phyloP scores from a whole-genome alignment of 2,797 vertebrate genomes.

The Halcyon badia region DNA sequence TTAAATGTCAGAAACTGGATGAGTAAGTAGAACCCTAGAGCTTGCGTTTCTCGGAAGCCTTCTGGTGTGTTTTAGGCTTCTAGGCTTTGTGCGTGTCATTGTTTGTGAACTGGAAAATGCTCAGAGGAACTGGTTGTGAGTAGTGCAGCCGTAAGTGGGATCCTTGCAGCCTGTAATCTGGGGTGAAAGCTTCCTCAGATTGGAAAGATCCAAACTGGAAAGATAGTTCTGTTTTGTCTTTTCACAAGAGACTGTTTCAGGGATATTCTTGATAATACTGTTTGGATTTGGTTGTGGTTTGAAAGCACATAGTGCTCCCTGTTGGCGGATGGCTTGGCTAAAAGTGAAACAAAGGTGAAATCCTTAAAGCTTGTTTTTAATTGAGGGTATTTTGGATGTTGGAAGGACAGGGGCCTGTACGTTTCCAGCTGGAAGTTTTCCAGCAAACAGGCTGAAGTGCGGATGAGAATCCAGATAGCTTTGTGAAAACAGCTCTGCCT shows the following conservation, averaged over 20 bases:
- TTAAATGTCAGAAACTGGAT: conserved; percentile 98
- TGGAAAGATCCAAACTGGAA: too few species aligned
- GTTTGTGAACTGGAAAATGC: neutral
- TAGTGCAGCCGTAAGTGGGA: neutral
- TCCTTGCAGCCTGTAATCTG: neutral
- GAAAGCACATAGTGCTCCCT: neutral
- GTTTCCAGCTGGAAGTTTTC: neutral
- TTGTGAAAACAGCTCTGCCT: too few species aligned
- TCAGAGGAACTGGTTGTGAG: neutral
- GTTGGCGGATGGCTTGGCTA: neutral
- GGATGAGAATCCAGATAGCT: too few species aligned
- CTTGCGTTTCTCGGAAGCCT: neutral
- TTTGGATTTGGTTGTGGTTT: neutral
- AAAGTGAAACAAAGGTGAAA: neutral
- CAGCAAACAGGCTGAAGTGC: neutral
- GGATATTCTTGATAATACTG: neutral
- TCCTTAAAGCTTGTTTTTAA: neutral
- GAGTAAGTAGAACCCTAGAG: conserved; percentile 85
- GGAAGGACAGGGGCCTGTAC: neutral
- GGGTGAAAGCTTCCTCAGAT: neutral
- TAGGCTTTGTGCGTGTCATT: neutral
- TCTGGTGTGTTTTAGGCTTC: neutral
- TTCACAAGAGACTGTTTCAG: too few species aligned
- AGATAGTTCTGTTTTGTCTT: too few species aligned
- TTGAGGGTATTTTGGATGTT: neutral